Evolutionary conservation across 2,888 invertebrate genomes (phyloP).

Genomic region (Pollenia labialis): DNA sequence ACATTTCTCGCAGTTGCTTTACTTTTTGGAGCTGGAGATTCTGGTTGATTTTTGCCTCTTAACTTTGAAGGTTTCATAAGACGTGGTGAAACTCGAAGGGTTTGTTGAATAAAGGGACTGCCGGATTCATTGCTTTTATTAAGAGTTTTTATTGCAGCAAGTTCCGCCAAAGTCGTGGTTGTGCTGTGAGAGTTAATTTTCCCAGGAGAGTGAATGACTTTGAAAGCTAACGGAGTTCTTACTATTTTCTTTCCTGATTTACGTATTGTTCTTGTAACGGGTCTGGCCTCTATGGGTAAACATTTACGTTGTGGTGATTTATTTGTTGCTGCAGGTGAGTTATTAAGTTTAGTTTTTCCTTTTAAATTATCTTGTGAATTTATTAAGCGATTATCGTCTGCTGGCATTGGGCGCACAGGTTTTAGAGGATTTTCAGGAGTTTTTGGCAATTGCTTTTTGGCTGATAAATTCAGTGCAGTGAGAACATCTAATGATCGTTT

Average conservation of each 20-base stretch:
- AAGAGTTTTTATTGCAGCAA: conserved; percentile 48
- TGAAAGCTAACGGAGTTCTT: conserved; percentile 72
- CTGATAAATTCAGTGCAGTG: conserved; percentile 81
- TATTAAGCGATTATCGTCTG: conserved; percentile 61
- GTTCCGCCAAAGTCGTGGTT: conserved; percentile 58
- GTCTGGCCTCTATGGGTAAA: conserved; percentile 78
- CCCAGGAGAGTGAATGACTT: conserved; percentile 64
- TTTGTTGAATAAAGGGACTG: neutral
- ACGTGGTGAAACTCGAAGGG: conserved; percentile 68
- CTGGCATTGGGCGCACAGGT: neutral
- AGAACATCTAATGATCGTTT: conserved; percentile 79
- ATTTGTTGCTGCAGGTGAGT: conserved; percentile 44
- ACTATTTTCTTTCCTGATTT: conserved; percentile 72
- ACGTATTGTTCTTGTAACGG: conserved; percentile 72
- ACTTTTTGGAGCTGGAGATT: conserved; percentile 40
- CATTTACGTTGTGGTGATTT: conserved; percentile 75
- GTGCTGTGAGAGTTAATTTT: conserved; percentile 71
- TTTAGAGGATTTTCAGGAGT: conserved; percentile 50
- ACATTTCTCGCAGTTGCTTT: conserved; percentile 44
- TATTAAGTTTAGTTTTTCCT: conserved; percentile 41
- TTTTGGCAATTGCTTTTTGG: conserved; percentile 77
- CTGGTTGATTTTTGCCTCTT: conserved; percentile 5
- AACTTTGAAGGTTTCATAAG: conserved; percentile 57
- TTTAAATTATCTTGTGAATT: conserved; percentile 47
- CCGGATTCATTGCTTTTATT: conserved; percentile 43